Evolutionary conservation across 2,113 vertebrate genomes (phyloP), one percentile per base, ranked within the genome.

Genomic region (Isurus oxyrinchus): DNA sequence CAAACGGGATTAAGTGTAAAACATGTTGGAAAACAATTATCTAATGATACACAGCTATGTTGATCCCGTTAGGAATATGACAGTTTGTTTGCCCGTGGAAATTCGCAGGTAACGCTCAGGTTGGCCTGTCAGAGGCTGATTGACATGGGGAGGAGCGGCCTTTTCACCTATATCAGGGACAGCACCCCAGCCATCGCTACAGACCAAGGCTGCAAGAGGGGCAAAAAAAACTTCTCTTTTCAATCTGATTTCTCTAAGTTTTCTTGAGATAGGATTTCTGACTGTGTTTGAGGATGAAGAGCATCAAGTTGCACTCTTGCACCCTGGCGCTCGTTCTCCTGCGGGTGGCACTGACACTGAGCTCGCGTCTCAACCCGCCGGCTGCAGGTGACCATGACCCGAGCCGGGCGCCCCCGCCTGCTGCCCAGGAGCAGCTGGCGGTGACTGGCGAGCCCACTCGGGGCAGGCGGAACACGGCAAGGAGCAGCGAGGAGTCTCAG

Each of bases 1-100:
- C 86, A 88, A 84, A 57, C 57, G 87, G 87, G 87, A 90, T 90
- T 90, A 90, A 31, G 87, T 90, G 57, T 90, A 55, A 90, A 90
- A 90, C 87, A 25, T 94, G 90, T 94, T 94, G 59, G 59, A 61
- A 49, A 63, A 31, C 87, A 90, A 63, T 94, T 40, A 94, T n/a
- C 31, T 40, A 40, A 94, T 63, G 59, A 94, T 63, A 93, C 55
- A 63, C 14, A 1, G 31, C 57, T n/a, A n/a, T 93, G 27, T 55
- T 25, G 44, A 55, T 49, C 87, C 53, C 44, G 53, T 90, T 90
- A 90, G 81, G 40, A 84, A 84, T 44, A 25, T 40, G 55, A 31
- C 88, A 91, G 88, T 0, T 19, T 31, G 88, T 59, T 55, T 27
- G 87, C 23, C 35, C 13, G 31, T 31, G 57, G 53, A 49, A 49